These are phyloP conservation scores for Montipora efflorescens DNA, from an alignment of 64 coral and sea anemone species.

Conservation along the genomic window DNA sequence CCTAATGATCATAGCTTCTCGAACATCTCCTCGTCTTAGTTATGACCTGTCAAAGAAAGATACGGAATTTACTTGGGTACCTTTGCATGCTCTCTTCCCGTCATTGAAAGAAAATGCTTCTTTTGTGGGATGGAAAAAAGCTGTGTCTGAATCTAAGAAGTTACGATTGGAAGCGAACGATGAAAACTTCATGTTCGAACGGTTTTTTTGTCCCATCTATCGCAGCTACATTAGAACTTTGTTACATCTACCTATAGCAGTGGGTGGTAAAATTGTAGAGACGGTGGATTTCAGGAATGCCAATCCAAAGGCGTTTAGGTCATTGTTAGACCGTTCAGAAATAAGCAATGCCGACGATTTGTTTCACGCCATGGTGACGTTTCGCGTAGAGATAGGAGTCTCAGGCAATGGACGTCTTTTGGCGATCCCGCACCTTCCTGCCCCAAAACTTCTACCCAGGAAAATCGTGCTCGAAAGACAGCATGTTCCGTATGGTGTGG, in stretches of 20 bases:
- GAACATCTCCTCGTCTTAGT: not conserved
- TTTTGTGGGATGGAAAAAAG: not conserved
- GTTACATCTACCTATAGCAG: not conserved
- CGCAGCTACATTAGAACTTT: not conserved
- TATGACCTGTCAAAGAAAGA: not conserved
- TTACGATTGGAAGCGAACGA: not conserved
- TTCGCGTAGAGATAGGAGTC: not conserved
- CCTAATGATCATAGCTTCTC: not conserved
- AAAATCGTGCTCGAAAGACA: not conserved
- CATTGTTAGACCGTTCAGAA: not conserved
- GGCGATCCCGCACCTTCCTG: not conserved
- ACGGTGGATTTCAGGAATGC: not conserved
- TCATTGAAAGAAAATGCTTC: not conserved
- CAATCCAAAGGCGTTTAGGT: not conserved
- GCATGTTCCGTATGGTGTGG: not conserved
- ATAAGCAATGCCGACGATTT: not conserved
- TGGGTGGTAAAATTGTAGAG: not conserved
- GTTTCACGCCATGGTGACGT: not conserved
- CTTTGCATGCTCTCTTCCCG: not conserved
- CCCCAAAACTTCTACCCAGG: not conserved
- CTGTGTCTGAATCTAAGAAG: not conserved
- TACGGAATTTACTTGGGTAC: not conserved
- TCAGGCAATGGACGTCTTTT: not conserved
- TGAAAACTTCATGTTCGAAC: not conserved
- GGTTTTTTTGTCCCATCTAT: not conserved